Percentiles rank a stretch among this genome's conserved stretches.
phyloP scores from a whole-genome alignment of 2,888 invertebrate species.

The Heliconius cydno region DNA sequence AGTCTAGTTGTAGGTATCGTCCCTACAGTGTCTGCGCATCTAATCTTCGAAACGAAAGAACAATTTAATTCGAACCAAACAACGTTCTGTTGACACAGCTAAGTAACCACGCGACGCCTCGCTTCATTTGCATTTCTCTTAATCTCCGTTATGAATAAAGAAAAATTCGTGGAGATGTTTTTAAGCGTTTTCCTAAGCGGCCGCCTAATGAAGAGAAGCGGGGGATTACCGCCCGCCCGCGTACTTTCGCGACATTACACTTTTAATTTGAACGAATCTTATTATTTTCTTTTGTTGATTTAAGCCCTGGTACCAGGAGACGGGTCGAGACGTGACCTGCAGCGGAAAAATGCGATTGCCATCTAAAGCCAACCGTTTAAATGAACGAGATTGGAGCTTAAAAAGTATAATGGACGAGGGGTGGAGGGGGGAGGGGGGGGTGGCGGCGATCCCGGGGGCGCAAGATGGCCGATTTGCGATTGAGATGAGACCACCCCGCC shows the following conservation, averaged over 20 bases:
- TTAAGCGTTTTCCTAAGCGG: conserved; percentile 67
- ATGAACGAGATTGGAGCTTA: conserved; percentile 89
- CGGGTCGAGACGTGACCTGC: conserved; percentile 86
- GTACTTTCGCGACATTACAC: conserved; percentile 85
- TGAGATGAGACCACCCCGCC: conserved; percentile 79
- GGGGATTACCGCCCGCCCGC: conserved; percentile 70
- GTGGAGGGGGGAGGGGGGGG: conserved; percentile 60
- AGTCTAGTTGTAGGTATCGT: background rate
- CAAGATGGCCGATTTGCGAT: conserved; percentile 84
- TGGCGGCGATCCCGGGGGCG: conserved; percentile 76
- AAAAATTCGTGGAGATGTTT: conserved; percentile 79
- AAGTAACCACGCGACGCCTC: conserved; percentile 78
- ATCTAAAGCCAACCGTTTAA: conserved; percentile 88
- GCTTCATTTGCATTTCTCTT: conserved; percentile 82
- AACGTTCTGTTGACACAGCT: conserved; percentile 79
- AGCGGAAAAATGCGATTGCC: conserved; percentile 88
- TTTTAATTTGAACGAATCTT: conserved; percentile 89
- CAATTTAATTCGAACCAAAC: conserved; percentile 55
- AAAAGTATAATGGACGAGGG: conserved; percentile 87
- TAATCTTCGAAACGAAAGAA: conserved; percentile 43
- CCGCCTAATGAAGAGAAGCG: conserved; percentile 78
- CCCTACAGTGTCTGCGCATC: conserved; percentile 12
- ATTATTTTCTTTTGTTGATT: conserved; percentile 88
- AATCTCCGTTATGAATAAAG: conserved; percentile 83
- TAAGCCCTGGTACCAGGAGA: conserved; percentile 85